Evolutionary conservation across 2,113 vertebrate species (phyloP), one percentile per base, ranked within the genome.

Genomic region (Strix aluco): DNA sequence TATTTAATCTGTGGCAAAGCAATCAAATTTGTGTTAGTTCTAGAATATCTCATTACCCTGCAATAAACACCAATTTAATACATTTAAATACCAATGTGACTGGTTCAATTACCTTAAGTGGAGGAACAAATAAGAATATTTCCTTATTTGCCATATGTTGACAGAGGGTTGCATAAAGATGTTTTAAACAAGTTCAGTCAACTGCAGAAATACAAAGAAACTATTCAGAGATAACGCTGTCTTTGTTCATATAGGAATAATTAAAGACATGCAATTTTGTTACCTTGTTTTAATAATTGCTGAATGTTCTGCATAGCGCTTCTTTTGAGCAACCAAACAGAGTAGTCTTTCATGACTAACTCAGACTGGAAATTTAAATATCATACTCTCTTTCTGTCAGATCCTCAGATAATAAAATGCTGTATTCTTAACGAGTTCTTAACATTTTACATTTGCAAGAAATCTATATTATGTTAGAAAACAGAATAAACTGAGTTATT

Each of bases 201-300:
- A 80, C 89, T 90, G 95, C 84, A 95, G 67, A 95, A 96, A 94
- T 62, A 97, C 96, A 97, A 97, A 97, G 89, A 91, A 72, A 77
- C 93, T 85, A 97, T 95, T 95, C 77, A 97, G 82, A 83, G 93
- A 71, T 93, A 96, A 92, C 59, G 0, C 77, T 69, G 57, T 62
- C 92, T 96, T 94, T 96, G 90, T 97, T 96, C 89, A 63, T 97
- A 87, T 95, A 96, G 78, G 70, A 97, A 95, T 96, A 97, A 97
- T 97, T 96, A 97, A 97, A 97, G 88, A 83, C 77, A 78, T 88
- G 85, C 62, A 82, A 52, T 97, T 96, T 95, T 94, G 79, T 88
- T 97, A 97, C 96, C 95, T 97, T 95, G 87, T 83, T 97, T 95
- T 96, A 96, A 94, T 92, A 93, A 94, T 94, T 97, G 83, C 95